Percentiles rank a stretch among this genome's conserved stretches.
These are phyloP conservation scores for Vulpes vulpes DNA, from an alignment of 2,113 vertebrate species.

Conservation along the genomic window DNA sequence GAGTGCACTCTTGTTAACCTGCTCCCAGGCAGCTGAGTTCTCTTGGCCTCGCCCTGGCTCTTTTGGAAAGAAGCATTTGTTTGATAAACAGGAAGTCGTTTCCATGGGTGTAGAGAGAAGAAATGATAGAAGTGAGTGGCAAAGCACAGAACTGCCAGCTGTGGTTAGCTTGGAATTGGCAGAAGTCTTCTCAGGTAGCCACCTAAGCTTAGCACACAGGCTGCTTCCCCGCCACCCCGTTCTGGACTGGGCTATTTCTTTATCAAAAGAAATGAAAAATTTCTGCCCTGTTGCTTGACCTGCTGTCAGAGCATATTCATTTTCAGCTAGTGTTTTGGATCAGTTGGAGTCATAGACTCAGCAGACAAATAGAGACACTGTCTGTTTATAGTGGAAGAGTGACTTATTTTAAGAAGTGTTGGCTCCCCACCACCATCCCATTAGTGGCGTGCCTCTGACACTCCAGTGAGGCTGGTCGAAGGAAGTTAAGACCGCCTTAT, in stretches of 20 bases:
- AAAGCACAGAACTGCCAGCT: background rate
- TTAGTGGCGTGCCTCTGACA: conserved; percentile 32
- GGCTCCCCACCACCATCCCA: background rate
- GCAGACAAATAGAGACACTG: conserved; percentile 55
- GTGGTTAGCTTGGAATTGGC: background rate
- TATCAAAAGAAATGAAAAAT: background rate
- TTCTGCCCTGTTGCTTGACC: background rate
- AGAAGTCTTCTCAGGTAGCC: conserved; percentile 23
- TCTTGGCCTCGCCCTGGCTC: conserved; percentile 38
- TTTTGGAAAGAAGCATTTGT: conserved; percentile 72
- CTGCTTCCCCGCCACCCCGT: background rate
- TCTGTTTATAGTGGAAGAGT: conserved; percentile 59
- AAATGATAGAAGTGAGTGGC: conserved; percentile 61
- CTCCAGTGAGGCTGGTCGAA: background rate
- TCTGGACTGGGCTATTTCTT: background rate
- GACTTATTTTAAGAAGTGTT: conserved; percentile 64
- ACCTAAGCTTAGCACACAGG: background rate
- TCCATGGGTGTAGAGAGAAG: conserved; percentile 69
- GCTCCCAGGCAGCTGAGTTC: background rate
- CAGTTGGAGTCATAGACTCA: background rate
- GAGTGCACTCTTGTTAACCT: background rate
- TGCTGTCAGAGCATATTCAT: background rate
- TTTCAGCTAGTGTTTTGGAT: conserved; percentile 25
- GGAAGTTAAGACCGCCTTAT: background rate
- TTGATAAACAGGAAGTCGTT: conserved; percentile 78